Evolutionary conservation across 2,113 vertebrate species (phyloP), one percentile per base, ranked within the genome.

Genomic region (Anser brachyrhynchus): DNA sequence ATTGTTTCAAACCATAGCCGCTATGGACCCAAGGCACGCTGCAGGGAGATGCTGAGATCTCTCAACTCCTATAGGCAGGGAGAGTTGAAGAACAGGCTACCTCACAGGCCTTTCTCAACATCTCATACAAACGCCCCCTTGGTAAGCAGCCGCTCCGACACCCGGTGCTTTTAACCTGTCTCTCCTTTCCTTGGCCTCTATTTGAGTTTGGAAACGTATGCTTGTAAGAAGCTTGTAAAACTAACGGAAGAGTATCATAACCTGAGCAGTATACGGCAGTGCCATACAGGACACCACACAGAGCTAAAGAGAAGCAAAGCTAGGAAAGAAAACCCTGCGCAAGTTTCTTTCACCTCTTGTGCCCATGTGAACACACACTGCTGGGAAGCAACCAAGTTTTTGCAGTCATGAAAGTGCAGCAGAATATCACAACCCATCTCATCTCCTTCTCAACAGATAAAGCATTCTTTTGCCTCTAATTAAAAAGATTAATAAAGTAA

Each of bases 391-490:
- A 97, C 82, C 71, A 97, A 92, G 82, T 93, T 98, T 92, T 98
- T 98, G 73, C 97, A 98, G 97, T 98, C 97, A 59, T 96, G 97
- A 91, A 98, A 98, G 93, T 95, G 95, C 93, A 98, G 95, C 61
- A 97, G 94, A 93, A 97, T 94, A 95, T 98, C 97, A 84, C 88
- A 92, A 90, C 92, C 97, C 96, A 95, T 96, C 96, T 98, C 93
- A 77, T 98, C 97, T 92, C 92, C 95, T 94, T 98, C 98, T 91
- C 94, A 93, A 97, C 98, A 99, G 96, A 99, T 98, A 97, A 98
- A 99, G 95, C 98, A 98, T 97, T 98, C 98, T 77, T 98, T 98
- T 93, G 93, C 94, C 87, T 98, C 98, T 98, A 98, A 95, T 97
- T 98, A 98, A 97, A 97, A 98, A 98, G 97, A 98, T 97, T 98